Conservation (phyloP, 1,140 invertebrate species). For the Drosophila nikananu region DNA sequence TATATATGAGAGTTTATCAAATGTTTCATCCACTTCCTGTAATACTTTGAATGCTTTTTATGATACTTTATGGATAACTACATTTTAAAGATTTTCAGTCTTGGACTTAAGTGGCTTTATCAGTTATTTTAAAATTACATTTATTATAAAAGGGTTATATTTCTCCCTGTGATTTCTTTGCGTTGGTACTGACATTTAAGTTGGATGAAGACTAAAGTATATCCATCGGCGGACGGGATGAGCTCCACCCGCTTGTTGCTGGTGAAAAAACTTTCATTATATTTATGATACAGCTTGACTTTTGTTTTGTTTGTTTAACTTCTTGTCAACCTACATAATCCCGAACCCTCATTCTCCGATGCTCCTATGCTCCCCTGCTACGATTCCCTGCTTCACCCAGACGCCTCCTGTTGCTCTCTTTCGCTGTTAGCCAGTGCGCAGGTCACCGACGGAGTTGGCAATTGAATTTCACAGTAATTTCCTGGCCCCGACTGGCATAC, state of each 20-base stretch:
- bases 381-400: not conserved
- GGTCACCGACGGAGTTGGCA: conserved; percentile 53
- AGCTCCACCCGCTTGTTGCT: conserved; percentile 58
- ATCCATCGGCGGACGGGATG: conserved; percentile 22
- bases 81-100: not conserved
- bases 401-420: conserved; percentile 34
- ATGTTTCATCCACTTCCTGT: too few species aligned
- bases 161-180: conserved; percentile 8
- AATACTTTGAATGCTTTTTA: too few species aligned
- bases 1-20: not conserved
- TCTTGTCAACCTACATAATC: conserved; percentile 71
- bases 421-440: conserved; percentile 59
- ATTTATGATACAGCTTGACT: conserved; percentile 72
- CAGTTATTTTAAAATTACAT: not conserved
- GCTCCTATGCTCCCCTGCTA: not conserved
- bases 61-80: too few species aligned
- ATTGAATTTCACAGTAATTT: conserved; percentile 75
- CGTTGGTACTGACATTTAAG: conserved; percentile 64
- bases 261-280: conserved; percentile 66
- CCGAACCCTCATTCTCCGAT: conserved; percentile 5
- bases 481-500: conserved; percentile 63
- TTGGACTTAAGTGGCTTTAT: not conserved
- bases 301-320: conserved; percentile 82
- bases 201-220: conserved; percentile 45
- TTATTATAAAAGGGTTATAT: not conserved